A percentile compares a stretch with the other conserved stretches of the same genome.
Evolutionary conservation across 2,888 invertebrate genomes (phyloP).

Genomic region (Nemoura dubitans): DNA sequence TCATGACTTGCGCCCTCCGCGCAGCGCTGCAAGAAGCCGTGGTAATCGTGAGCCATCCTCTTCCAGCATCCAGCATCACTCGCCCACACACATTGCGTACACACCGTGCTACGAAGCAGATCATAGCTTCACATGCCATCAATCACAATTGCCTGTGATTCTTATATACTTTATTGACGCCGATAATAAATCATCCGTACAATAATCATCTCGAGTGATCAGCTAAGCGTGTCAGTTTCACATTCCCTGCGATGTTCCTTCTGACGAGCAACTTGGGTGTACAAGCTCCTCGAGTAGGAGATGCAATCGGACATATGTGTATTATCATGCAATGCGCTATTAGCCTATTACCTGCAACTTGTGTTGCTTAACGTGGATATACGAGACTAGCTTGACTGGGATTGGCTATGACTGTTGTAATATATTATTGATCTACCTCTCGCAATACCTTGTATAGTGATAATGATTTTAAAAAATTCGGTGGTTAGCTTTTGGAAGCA

Average conservation of each 20-base stretch:
- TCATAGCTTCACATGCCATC: constrained; percentile 26
- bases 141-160: constrained; percentile 39
- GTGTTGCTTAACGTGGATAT: not conserved
- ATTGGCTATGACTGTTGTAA: not conserved
- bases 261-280: not conserved
- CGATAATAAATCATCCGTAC: constrained; percentile 42
- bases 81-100: constrained; percentile 29
- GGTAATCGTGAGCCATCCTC: not conserved
- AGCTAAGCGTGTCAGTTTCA: constrained; percentile 35
- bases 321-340: not conserved
- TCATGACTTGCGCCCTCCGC: not conserved
- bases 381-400: not conserved
- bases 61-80: too few species aligned
- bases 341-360: not conserved
- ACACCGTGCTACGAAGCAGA: constrained; percentile 7
- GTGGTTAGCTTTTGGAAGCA: not conserved
- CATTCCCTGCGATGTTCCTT: not conserved
- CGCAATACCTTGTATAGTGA: not conserved
- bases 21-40: not conserved
- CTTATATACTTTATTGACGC: constrained; percentile 36
- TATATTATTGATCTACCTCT: not conserved
- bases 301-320: not conserved
- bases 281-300: not conserved
- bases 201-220: constrained; percentile 34
- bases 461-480: not conserved